Evolutionary conservation across 2,888 invertebrate species (phyloP).

Genomic region (Ypsolopha scabrella): DNA sequence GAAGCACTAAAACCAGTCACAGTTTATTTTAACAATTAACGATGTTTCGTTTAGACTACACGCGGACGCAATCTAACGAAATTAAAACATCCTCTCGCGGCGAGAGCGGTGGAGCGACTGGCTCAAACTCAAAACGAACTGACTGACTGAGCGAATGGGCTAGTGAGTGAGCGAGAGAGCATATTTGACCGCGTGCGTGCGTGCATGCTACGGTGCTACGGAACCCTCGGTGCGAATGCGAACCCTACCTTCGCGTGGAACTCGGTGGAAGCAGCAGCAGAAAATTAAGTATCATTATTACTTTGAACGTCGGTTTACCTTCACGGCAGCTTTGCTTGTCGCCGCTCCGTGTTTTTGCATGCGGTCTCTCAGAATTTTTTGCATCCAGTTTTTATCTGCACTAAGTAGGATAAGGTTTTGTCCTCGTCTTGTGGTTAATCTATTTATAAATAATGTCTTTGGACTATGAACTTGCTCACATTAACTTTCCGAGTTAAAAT

Average conservation of each 20-base stretch:
- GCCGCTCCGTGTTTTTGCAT: slow-evolving; percentile 4
- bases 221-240: neutral
- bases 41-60: slow-evolving; percentile 48
- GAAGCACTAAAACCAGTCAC: slow-evolving; percentile 29
- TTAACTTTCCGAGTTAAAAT: neutral
- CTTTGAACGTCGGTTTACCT: slow-evolving; percentile 5
- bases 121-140: neutral
- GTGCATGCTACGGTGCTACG: neutral
- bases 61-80: slow-evolving; percentile 18
- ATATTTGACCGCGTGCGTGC: slow-evolving; percentile 1
- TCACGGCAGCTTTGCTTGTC: slow-evolving; percentile 4
- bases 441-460: neutral
- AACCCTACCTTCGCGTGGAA: slow-evolving; percentile 4
- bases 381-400: neutral
- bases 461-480: neutral
- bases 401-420: neutral
- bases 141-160: neutral
- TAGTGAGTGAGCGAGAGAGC: slow-evolving; percentile 3
- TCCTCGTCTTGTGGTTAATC: neutral
- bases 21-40: slow-evolving; percentile 36
- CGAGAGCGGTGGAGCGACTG: slow-evolving; percentile 12
- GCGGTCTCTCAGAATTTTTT: neutral
- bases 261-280: neutral
- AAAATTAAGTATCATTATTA: slow-evolving; percentile 6
- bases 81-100: slow-evolving; percentile 25